Percentiles rank a stretch among this genome's conserved stretches.
Conservation (phyloP, 2,888 invertebrate species). For the Listrodromus nycthemerus region DNA sequence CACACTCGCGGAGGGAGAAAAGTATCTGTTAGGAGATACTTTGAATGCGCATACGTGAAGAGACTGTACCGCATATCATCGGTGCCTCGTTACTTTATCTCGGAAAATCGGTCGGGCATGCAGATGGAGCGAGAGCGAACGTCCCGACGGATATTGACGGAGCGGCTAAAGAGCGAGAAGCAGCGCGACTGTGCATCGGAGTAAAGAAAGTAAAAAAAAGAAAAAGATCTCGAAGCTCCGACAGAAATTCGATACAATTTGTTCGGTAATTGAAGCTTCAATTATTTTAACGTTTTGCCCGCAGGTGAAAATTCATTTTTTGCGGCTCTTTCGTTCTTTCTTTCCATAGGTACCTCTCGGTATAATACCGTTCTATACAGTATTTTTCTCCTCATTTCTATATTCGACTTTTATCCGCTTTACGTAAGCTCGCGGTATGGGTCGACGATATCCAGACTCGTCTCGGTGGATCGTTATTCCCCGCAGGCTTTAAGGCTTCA, state of each 20-base stretch:
- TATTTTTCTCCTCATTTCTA: slow-evolving; percentile 32
- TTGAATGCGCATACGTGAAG: slow-evolving; percentile 29
- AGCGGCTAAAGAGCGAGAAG: slow-evolving; percentile 46
- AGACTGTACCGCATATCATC: slow-evolving; percentile 34
- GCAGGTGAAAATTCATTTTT: slow-evolving; percentile 58
- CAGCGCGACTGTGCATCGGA: slow-evolving; percentile 4
- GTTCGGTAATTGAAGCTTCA: slow-evolving; percentile 76
- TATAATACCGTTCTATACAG: neutral
- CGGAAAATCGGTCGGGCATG: slow-evolving; percentile 69
- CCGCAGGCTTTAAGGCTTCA: neutral
- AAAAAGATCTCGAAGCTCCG: slow-evolving; percentile 39
- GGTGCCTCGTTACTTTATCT: slow-evolving; percentile 66
- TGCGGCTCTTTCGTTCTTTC: slow-evolving; percentile 54
- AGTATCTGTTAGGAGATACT: slow-evolving; percentile 28
- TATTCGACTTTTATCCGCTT: slow-evolving; percentile 7
- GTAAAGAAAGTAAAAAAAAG: slow-evolving; percentile 27
- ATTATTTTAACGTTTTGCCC: slow-evolving; percentile 71
- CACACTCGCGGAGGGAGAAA: slow-evolving; percentile 13
- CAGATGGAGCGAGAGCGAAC: slow-evolving; percentile 28
- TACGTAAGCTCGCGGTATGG: neutral
- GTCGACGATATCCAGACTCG: slow-evolving; percentile 1
- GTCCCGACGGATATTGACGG: neutral
- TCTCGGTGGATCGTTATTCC: slow-evolving; percentile 4
- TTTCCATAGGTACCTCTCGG: neutral
- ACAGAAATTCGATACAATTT: slow-evolving; percentile 75